phyloP scores from a whole-genome alignment of 23 tunicate genomes.

The Oikopleura dioica region DNA sequence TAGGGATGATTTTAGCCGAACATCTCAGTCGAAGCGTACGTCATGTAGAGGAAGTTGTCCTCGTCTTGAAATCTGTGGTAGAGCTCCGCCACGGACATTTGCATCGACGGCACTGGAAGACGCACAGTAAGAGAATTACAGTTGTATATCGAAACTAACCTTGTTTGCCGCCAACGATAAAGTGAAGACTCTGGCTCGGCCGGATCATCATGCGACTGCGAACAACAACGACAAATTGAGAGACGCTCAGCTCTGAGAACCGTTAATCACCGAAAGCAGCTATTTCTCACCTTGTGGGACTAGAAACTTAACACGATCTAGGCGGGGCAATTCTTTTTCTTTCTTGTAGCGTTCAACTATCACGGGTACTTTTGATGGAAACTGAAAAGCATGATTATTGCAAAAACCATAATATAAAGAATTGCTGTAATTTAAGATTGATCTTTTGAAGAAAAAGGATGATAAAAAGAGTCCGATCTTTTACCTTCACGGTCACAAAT shows the following conservation, averaged over 20 bases:
- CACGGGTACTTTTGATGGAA: conserved; percentile 67
- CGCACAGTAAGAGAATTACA: too few species aligned
- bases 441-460: too few species aligned
- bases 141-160: too few species aligned
- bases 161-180: not conserved
- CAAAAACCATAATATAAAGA: too few species aligned
- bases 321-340: conserved; percentile 40
- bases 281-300: too few species aligned
- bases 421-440: too few species aligned
- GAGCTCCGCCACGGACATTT: conserved; percentile 39
- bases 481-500: too few species aligned
- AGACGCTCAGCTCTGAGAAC: conserved; percentile 48
- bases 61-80: conserved; percentile 36
- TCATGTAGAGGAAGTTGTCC: conserved; percentile 49
- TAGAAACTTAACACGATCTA: conserved; percentile 42
- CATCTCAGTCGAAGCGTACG: conserved; percentile 60
- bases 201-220: conserved; percentile 8
- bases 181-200: not conserved
- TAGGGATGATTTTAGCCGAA: conserved; percentile 54
- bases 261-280: too few species aligned
- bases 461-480: too few species aligned
- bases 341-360: conserved; percentile 52
- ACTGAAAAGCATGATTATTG: too few species aligned
- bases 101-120: conserved; percentile 28
- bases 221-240: conserved; percentile 38